A percentile compares a stretch with the other conserved stretches of the same genome.
phyloP scores from a whole-genome alignment of 2,797 vertebrate genomes.

The Allobates femoralis region DNA sequence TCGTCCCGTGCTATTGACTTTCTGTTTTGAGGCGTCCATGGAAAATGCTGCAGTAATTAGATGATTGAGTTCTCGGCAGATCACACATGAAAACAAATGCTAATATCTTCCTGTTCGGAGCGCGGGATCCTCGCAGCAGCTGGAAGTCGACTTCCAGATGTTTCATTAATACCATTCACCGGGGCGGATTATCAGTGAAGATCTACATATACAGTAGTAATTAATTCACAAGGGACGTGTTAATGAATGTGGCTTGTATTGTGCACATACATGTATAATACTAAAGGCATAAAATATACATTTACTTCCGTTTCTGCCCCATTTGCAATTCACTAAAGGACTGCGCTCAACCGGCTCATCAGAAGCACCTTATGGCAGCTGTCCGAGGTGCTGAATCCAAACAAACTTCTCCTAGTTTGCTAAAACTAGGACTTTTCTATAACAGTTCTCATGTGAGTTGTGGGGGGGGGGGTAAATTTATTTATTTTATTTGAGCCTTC shows the following conservation, averaged over 20 bases:
- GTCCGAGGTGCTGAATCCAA: background rate
- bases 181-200: background rate
- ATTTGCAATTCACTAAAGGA: background rate
- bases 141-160: conserved; percentile 36
- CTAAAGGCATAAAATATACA: conserved; percentile 33
- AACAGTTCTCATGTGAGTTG: no score
- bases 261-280: background rate
- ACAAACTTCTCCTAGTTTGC: no score
- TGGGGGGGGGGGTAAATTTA: no score
- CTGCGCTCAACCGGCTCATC: background rate
- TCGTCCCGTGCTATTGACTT: background rate
- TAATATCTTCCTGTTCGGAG: conserved; percentile 31
- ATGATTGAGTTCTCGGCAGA: background rate
- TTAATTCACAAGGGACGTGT: conserved; percentile 34
- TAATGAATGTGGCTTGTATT: conserved; percentile 8
- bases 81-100: conserved; percentile 46
- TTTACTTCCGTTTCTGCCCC: background rate
- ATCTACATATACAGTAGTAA: conserved; percentile 18
- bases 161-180: conserved; percentile 51
- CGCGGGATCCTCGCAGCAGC: conserved; percentile 8
- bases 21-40: background rate
- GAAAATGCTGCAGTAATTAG: conserved; percentile 31
- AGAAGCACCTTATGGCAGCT: background rate
- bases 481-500: no score
- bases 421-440: no score